Percentiles rank a stretch among this genome's conserved stretches.
phyloP scores from a whole-genome alignment of 1,140 invertebrate genomes.

The Pseudomyrmex gracilis region DNA sequence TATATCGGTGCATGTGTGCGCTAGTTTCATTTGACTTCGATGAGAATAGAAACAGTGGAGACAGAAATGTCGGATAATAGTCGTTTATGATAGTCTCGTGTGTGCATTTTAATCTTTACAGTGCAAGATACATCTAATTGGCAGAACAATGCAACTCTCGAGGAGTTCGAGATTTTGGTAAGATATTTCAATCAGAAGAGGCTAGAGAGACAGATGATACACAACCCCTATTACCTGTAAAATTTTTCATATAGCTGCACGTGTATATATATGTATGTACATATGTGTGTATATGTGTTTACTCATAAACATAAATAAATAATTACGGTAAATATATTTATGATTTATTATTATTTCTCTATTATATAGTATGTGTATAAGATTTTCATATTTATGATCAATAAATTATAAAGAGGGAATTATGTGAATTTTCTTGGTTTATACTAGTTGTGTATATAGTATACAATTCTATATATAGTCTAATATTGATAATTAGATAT shows the following conservation, averaged over 20 bases:
- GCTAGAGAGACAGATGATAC: too few relatives aligned
- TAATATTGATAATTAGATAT: neutral
- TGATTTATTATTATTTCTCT: neutral
- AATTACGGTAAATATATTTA: neutral
- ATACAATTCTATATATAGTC: neutral
- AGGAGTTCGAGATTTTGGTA: too few relatives aligned
- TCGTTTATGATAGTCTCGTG: neutral
- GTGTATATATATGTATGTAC: too few relatives aligned
- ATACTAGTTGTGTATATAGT: too few relatives aligned
- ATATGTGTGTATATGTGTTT: neutral
- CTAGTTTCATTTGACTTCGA: conserved; percentile 52
- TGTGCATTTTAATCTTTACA: neutral
- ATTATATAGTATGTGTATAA: neutral
- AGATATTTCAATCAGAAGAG: too few relatives aligned
- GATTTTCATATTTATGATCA: neutral
- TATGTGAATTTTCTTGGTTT: neutral
- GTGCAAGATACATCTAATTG: too few relatives aligned
- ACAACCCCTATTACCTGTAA: too few relatives aligned
- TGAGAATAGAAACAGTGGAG: neutral
- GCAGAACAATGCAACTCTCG: too few relatives aligned
- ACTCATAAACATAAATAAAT: neutral
- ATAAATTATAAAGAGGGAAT: neutral
- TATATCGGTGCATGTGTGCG: neutral
- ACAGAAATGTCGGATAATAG: conserved; percentile 6
- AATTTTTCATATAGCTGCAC: too few relatives aligned